phyloP scores from a whole-genome alignment of 2,888 invertebrate genomes.

The Noctua pronuba region DNA sequence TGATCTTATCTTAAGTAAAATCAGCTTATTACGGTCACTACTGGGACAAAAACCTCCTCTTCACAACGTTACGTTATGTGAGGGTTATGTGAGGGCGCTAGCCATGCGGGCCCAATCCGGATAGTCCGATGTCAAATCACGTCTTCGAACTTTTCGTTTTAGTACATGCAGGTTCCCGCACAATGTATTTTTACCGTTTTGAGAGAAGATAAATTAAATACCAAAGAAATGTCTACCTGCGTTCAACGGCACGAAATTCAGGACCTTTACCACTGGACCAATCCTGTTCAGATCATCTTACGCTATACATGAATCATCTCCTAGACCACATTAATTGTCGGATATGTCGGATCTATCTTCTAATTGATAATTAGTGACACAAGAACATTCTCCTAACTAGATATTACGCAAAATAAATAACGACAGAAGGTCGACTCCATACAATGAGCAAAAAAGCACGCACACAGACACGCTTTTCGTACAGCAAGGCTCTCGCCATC shows the following conservation, averaged over 20 bases:
- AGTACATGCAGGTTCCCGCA: not conserved
- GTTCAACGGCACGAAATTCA: not conserved
- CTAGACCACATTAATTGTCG: conserved; percentile 11
- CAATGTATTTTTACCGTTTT: not conserved
- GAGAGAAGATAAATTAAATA: not conserved
- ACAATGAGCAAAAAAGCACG: not conserved
- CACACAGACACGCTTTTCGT: not conserved
- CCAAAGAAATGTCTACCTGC: not conserved
- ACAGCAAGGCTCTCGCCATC: not conserved
- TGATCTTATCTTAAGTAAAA: not conserved
- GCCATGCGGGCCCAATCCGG: not conserved
- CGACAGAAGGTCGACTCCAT: not conserved
- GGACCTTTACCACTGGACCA: not conserved
- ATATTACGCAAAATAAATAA: not conserved
- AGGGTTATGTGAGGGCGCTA: not conserved
- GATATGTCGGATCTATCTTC: conserved; percentile 15
- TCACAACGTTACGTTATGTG: no score
- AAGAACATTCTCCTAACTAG: conserved; percentile 12
- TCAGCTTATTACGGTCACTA: not conserved
- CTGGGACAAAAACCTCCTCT: not conserved
- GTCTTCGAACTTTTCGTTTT: not conserved
- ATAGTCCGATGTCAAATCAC: not conserved
- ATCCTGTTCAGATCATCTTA: not conserved
- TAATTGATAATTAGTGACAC: conserved; percentile 47
- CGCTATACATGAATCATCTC: not conserved